phyloP scores from a whole-genome alignment of 2,888 invertebrate genomes.

The Melanostoma scalare region DNA sequence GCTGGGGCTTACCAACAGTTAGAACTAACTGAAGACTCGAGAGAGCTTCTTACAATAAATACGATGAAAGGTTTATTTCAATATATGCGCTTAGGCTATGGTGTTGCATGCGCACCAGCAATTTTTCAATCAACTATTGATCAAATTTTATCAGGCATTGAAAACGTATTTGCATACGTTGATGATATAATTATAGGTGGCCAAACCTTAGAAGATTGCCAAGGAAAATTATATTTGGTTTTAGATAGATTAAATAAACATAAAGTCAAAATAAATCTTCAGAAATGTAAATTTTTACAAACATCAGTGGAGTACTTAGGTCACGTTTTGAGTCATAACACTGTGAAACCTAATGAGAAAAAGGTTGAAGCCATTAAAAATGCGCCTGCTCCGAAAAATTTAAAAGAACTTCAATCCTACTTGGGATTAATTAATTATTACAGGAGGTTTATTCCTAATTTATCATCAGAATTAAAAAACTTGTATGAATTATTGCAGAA shows the following conservation, averaged over 20 bases:
- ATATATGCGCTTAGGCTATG: constrained; percentile 34
- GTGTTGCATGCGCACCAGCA: constrained; percentile 48
- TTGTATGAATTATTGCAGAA: constrained; percentile 6
- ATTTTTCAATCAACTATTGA: constrained; percentile 12
- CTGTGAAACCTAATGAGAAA: not conserved
- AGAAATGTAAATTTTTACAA: constrained; percentile 13
- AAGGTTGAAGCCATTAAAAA: not conserved
- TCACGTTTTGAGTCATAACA: not conserved
- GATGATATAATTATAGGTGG: too few relatives aligned
- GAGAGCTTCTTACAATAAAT: too few relatives aligned
- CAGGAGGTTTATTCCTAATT: constrained; percentile 1
- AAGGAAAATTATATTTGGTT: too few relatives aligned
- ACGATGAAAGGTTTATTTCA: too few relatives aligned
- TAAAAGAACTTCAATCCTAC: not conserved
- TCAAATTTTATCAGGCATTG: too few relatives aligned
- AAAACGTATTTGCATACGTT: too few relatives aligned
- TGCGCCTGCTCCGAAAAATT: not conserved
- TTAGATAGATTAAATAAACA: not conserved
- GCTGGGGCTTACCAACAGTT: not conserved
- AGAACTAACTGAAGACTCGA: too few relatives aligned
- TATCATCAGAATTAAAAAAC: not conserved
- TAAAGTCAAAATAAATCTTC: not conserved
- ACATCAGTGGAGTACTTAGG: constrained; percentile 16
- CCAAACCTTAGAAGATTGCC: too few relatives aligned
- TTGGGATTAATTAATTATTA: constrained; percentile 28